A percentile compares a stretch with the other conserved stretches of the same genome.
Conservation (phyloP, 2,888 invertebrate species). For the Eilema sororculum region DNA sequence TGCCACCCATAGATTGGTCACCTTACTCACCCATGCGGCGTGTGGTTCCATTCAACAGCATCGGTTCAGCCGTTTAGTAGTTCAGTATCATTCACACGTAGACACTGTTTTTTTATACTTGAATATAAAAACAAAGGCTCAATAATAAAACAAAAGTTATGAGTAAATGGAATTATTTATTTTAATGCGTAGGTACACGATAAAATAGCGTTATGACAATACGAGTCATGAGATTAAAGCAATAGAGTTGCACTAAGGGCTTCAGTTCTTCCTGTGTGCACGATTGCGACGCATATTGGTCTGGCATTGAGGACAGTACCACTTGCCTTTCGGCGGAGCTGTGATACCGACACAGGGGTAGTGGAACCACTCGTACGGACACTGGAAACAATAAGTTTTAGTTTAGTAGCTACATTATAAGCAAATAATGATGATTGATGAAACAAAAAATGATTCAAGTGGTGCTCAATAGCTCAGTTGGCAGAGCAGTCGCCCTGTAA, state of each 20-base stretch:
- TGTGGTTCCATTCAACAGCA: too few species aligned
- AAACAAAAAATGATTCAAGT: too few species aligned
- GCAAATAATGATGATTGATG: too few species aligned
- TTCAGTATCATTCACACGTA: too few species aligned
- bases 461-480: too few species aligned
- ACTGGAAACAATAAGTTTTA: conserved; percentile 84
- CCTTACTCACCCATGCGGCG: too few species aligned
- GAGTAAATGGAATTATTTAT: conserved; percentile 51
- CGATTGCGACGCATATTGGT: conserved; percentile 93
- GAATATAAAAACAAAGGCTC: not conserved
- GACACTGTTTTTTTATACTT: too few species aligned
- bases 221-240: conserved; percentile 38
- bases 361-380: conserved; percentile 99
- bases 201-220: conserved; percentile 36
- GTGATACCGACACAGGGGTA: conserved; percentile 99
- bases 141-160: conserved; percentile 17
- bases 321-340: conserved; percentile 98
- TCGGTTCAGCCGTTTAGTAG: not conserved
- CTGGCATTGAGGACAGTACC: conserved; percentile 99
- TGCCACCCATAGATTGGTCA: too few species aligned
- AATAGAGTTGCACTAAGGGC: conserved; percentile 23
- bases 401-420: not conserved
- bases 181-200: conserved; percentile 41
- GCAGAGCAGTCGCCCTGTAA: too few species aligned
- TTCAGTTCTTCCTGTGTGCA: conserved; percentile 92